Base-by-base conservation (phyloP, 2,888 invertebrate species). In the Trissoscelio sp. region DNA sequence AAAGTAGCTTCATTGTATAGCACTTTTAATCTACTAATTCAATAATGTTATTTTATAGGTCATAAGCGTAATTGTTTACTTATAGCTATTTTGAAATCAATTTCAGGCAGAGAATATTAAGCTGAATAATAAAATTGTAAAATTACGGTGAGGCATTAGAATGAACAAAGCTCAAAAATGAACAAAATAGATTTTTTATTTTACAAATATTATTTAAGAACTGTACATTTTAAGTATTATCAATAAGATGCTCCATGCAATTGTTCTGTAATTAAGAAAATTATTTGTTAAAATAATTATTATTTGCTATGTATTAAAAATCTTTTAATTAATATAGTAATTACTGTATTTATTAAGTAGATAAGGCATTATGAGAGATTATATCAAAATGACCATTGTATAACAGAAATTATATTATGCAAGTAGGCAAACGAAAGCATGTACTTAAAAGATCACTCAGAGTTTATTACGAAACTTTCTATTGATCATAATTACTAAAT, bases 391-490 rank as follows among this genome's bases (percentile, higher is more conserved):
- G 37, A 51, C 37, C 48, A 58, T 70, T 70, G 70, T 70, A 70
- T 70, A 58, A 57, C 11, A 46, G 57, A 37, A 37, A 70, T 70
- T 70, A 48, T 37, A 39, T 70, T 70, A 70, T 58, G 70, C 57
- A 70, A 70, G 70, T 70, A 48, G 37, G 46, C 7, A 48, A 60
- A 70, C 39, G 70, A 58, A 70, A 70, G 70, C 39, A 58, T 58
- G 12, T 42, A 58, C 48, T 70, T 58, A 24, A 60, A 69, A 37
- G 42, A 70, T 67, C 67, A 53, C 24, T 55, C 51, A 14, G 12
- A 39, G 24, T 58, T 58, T 60, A 70, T 58, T 48, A 11, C 39
- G 18, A 60, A 60, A 70, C 70, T 70, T 69, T 69, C 70, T 58
- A 58, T 28, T 48, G 22, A 58, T 24, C 16, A 28, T 70, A 46